Conservation (phyloP, 2,888 invertebrate genomes). For the Diloba caeruleocephala region DNA sequence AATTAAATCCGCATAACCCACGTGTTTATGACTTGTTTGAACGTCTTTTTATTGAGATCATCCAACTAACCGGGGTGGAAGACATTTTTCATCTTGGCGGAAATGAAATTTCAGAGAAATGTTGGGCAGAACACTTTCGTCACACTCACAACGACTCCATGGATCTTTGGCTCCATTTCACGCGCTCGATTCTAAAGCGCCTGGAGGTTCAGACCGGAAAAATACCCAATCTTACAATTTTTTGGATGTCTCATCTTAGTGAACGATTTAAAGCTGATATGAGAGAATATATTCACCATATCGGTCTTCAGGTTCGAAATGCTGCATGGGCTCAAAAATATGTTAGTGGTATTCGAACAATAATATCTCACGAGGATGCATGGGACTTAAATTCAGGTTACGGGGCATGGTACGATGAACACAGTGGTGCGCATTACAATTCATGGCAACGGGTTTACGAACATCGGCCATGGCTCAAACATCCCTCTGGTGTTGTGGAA, state of each 20-base stretch:
- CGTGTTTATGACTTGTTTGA: conserved; percentile 91
- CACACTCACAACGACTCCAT: conserved; percentile 88
- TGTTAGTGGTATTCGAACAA: conserved; percentile 90
- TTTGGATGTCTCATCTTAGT: conserved; percentile 70
- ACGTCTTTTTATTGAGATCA: conserved; percentile 92
- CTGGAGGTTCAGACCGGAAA: conserved; percentile 87
- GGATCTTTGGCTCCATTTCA: conserved; percentile 93
- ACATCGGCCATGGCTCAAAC: conserved; percentile 91
- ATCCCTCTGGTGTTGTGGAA: conserved; percentile 77
- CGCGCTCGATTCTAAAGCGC: conserved; percentile 88
- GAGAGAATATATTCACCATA: conserved; percentile 58
- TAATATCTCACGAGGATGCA: conserved; percentile 94
- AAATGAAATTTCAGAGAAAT: conserved; percentile 92
- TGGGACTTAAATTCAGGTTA: conserved; percentile 96
- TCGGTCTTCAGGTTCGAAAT: conserved; percentile 88
- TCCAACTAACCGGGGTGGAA: conserved; percentile 92
- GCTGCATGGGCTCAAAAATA: conserved; percentile 90
- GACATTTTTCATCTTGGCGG: conserved; percentile 95
- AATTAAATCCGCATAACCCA: conserved; percentile 93
- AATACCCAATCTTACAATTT: conserved; percentile 69
- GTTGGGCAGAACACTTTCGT: conserved; percentile 91
- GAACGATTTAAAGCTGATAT: conserved; percentile 68
- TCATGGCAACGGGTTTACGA: conserved; percentile 96
- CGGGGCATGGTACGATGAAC: conserved; percentile 93
- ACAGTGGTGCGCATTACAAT: conserved; percentile 93